A percentile compares a stretch with the other conserved stretches of the same genome.
These are phyloP conservation scores for Agelastica alni DNA, from an alignment of 2,888 invertebrate genomes.

Conservation along the genomic window DNA sequence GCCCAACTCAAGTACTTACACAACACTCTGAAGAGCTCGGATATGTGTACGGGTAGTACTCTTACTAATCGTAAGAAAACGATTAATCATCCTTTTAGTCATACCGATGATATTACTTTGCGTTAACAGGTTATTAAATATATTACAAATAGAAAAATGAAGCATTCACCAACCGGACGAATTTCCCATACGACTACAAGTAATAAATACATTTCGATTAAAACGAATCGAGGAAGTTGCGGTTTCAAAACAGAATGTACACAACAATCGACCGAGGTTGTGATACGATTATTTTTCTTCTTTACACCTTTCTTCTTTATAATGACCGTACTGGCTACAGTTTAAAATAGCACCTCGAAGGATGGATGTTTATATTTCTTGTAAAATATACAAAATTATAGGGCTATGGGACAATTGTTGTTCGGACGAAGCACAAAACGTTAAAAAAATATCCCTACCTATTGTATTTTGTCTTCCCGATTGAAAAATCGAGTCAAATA, in stretches of 20 bases:
- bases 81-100: conserved; percentile 24
- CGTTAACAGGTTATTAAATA: conserved; percentile 5
- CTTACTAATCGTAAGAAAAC: too few relatives aligned
- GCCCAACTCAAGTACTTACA: not conserved
- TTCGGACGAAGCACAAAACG: too few relatives aligned
- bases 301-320: too few relatives aligned
- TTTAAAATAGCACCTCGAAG: too few relatives aligned
- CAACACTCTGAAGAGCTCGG: not conserved
- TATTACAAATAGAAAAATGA: conserved; percentile 8
- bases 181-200: conserved; percentile 14
- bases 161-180: not conserved
- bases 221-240: conserved; percentile 18
- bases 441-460: too few relatives aligned
- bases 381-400: too few relatives aligned
- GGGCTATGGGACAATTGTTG: too few relatives aligned
- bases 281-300: too few relatives aligned
- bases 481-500: too few relatives aligned
- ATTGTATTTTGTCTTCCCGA: too few relatives aligned
- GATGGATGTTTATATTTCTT: too few relatives aligned
- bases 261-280: conserved; percentile 1
- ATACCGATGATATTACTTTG: conserved; percentile 6
- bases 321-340: too few relatives aligned
- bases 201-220: not conserved
- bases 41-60: not conserved
- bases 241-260: conserved; percentile 10